Evolutionary conservation across 2,888 invertebrate species (phyloP).

Genomic region (Diarsia brunnea): DNA sequence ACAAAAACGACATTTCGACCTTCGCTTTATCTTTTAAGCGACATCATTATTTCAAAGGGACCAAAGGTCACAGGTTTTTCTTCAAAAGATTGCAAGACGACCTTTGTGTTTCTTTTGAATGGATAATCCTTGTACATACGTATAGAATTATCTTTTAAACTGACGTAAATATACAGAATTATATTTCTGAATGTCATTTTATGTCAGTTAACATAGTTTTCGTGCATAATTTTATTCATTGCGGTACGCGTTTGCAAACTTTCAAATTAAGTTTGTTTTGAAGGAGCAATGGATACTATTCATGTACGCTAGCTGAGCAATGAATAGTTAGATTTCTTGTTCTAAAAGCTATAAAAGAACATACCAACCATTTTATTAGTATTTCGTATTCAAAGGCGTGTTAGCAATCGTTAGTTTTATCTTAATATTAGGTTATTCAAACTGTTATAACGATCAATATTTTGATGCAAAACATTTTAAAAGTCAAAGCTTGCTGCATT

Average conservation of each 20-base stretch:
- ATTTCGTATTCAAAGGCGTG: slow-evolving; percentile 33
- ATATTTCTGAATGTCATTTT: slow-evolving; percentile 29
- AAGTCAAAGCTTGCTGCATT: slow-evolving; percentile 6
- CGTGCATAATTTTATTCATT: slow-evolving; percentile 5
- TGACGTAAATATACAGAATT: slow-evolving; percentile 14
- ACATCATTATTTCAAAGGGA: slow-evolving; percentile 58
- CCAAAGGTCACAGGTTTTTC: slow-evolving; percentile 54
- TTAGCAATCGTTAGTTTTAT: slow-evolving; percentile 30
- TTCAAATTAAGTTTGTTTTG: not conserved
- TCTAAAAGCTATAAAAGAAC: slow-evolving; percentile 1
- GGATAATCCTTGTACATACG: slow-evolving; percentile 35
- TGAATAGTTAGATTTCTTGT: not conserved
- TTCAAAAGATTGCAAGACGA: slow-evolving; percentile 54
- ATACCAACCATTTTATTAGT: slow-evolving; percentile 9
- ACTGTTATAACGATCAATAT: slow-evolving; percentile 7
- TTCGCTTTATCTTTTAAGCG: slow-evolving; percentile 61
- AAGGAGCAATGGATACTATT: slow-evolving; percentile 17
- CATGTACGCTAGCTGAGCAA: not conserved
- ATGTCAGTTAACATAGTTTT: slow-evolving; percentile 1
- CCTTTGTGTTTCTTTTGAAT: slow-evolving; percentile 47
- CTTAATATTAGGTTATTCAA: slow-evolving; percentile 34
- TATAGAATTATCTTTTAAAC: slow-evolving; percentile 8
- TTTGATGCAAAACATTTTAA: slow-evolving; percentile 27
- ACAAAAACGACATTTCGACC: slow-evolving; percentile 58
- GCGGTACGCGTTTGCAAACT: not conserved